A percentile compares a stretch with the other conserved stretches of the same genome.
Conservation (phyloP, 2,888 invertebrate species). For the Amblyjoppa fuscipennis region DNA sequence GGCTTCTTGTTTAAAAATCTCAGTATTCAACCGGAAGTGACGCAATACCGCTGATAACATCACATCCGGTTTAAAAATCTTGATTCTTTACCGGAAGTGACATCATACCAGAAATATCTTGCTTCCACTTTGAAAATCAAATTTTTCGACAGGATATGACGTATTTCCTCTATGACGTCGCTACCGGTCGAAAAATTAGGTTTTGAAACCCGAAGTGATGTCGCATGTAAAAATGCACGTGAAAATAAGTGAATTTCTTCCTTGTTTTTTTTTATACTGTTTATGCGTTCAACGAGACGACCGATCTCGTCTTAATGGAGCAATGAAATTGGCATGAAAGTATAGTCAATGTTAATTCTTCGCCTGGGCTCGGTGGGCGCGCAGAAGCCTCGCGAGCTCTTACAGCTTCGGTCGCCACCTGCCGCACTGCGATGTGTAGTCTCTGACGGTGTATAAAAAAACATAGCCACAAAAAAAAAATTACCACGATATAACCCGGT, state of each 20-base stretch:
- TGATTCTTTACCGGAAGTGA: background rate
- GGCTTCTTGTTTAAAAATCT: background rate
- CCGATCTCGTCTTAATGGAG: background rate
- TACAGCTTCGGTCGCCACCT: slow-evolving; percentile 51
- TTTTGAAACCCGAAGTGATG: background rate
- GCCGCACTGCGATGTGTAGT: slow-evolving; percentile 8
- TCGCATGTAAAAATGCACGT: background rate
- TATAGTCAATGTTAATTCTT: slow-evolving; percentile 21
- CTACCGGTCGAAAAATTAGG: too few species aligned
- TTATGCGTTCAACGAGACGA: background rate
- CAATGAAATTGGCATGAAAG: slow-evolving; percentile 27
- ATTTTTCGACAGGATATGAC: too few species aligned
- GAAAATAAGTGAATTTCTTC: background rate
- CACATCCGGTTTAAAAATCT: too few species aligned
- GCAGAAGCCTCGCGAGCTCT: background rate
- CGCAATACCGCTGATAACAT: too few species aligned
- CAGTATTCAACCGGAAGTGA: background rate
- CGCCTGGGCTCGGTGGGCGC: background rate
- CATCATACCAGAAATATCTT: background rate
- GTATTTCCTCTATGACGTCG: too few species aligned
- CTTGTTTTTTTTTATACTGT: background rate
- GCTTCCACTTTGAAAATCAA: too few species aligned
- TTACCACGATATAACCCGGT: slow-evolving; percentile 50
- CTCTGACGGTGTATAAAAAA: background rate
- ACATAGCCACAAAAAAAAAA: slow-evolving; percentile 24